phyloP scores from a whole-genome alignment of 2,113 vertebrate genomes.

The Dasyurus viverrinus region DNA sequence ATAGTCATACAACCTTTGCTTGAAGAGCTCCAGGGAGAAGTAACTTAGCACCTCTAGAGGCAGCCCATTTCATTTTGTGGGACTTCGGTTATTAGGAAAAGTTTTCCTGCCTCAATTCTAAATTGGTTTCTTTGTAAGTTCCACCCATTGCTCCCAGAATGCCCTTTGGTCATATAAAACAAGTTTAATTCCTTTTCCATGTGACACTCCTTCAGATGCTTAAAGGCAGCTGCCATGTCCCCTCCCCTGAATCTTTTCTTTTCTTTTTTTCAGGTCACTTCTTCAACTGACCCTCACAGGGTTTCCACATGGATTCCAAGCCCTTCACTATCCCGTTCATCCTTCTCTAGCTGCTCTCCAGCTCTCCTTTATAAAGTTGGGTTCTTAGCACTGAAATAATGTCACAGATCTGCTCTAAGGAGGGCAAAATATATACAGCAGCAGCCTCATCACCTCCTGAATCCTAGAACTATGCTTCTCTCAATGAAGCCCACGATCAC shows the following conservation, averaged over 20 bases:
- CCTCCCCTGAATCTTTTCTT: not conserved
- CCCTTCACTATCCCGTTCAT: not conserved
- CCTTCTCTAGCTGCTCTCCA: not conserved
- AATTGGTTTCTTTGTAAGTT: not conserved
- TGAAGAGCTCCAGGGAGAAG: not conserved
- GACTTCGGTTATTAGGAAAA: not conserved
- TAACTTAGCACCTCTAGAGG: not conserved
- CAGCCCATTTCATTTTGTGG: not conserved
- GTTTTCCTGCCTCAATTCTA: not conserved
- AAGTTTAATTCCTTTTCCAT: not conserved
- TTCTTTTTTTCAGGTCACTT: not conserved
- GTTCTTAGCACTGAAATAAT: not conserved
- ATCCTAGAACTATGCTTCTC: not conserved
- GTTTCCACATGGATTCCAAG: not conserved
- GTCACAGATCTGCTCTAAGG: not conserved
- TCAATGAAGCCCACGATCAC: not conserved
- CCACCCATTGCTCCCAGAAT: not conserved
- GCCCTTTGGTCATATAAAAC: not conserved
- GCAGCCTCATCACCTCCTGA: not conserved
- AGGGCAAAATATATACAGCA: not conserved
- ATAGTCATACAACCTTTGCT: not conserved
- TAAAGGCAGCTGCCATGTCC: not conserved
- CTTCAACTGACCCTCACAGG: not conserved
- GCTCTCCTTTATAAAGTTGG: not conserved
- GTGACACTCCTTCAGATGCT: not conserved